Conservation (phyloP, 2,888 invertebrate genomes). For the Limenitis arthemis region DNA sequence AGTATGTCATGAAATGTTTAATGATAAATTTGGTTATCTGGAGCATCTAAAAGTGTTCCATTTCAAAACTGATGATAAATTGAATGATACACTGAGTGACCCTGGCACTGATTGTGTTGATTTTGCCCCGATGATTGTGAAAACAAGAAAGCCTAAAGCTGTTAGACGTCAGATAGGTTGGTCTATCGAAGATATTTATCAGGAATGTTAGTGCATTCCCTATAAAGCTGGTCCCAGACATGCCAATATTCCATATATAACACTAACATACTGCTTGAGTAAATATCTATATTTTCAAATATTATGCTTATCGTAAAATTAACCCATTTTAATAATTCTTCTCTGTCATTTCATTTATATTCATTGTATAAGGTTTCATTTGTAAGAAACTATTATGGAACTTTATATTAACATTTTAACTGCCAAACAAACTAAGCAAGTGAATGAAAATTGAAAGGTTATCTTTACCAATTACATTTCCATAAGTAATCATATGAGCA, state of each 20-base stretch:
- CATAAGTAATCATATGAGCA: no score
- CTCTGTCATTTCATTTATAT: background rate
- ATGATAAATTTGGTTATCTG: constrained; percentile 49
- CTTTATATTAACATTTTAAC: no score
- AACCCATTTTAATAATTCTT: background rate
- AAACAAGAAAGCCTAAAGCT: constrained; percentile 51
- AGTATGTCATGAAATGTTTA: constrained; percentile 60
- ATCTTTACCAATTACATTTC: no score
- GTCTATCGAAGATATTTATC: constrained; percentile 66
- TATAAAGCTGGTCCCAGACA: constrained; percentile 38
- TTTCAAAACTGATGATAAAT: constrained; percentile 33
- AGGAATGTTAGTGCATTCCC: no score
- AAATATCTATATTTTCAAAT: constrained; percentile 21
- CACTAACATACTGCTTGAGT: constrained; percentile 30
- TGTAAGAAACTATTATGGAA: no score
- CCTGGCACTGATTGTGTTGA: constrained; percentile 55
- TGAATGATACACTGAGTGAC: constrained; percentile 29
- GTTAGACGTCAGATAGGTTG: constrained; percentile 65
- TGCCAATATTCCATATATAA: constrained; percentile 50
- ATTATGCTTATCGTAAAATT: background rate
- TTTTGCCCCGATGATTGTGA: constrained; percentile 52
- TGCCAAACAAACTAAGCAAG: no score
- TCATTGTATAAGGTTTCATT: background rate
- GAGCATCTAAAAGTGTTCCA: constrained; percentile 53
- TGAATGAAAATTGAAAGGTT: no score